Evolutionary conservation across 2,797 vertebrate species (phyloP), one percentile per base, ranked within the genome.

Genomic region (Enteromius thamalakanensis): DNA sequence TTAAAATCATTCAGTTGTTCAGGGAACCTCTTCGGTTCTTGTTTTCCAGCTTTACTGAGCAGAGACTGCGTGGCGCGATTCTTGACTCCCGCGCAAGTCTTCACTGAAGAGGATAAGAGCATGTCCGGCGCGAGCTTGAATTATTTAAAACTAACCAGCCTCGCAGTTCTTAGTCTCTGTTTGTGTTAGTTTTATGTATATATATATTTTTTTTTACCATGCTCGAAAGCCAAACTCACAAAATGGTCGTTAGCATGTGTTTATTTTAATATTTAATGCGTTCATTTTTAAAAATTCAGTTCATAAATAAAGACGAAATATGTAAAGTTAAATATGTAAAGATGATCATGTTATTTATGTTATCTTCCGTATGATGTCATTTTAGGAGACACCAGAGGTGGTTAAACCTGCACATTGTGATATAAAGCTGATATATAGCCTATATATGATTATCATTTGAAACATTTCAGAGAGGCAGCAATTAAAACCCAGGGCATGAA

Each of bases 131-230:
- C 79, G 84, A 88, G 83, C 85, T 83, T 93, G 75, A 93, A 94
- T 92, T 84, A 92, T 92, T 92, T 85, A 91, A 34, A 89, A 88
- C 80, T 80, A 82, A 91, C 90, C 88, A 90, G 90, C 89, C 70
- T 90, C 80, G 87, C 85, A 68, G 80, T 67, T 58, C 51, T 72
- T 37, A 82, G 19, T 84, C 75, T 32, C 75, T 74, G 51, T 88
- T 19, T 68, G 70, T 14, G 51, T 81, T 42, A 42, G 40, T 42
- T 42, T 42, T 42, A 40, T 8, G 37, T 40, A 10, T 42, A 2
- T 42, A 37, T 37, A 32, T 34, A 4, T 37, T 37, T 37, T 34
- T 34, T 8, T 40, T 40, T 40, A 40, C 40, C 40, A 21, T 76
- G n/a, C 42, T 42, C 60, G 3, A 42, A 77, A 37, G 19, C 29